These are phyloP conservation scores for Lerista edwardsae DNA, from an alignment of 2,797 vertebrate genomes.

Conservation along the genomic window DNA sequence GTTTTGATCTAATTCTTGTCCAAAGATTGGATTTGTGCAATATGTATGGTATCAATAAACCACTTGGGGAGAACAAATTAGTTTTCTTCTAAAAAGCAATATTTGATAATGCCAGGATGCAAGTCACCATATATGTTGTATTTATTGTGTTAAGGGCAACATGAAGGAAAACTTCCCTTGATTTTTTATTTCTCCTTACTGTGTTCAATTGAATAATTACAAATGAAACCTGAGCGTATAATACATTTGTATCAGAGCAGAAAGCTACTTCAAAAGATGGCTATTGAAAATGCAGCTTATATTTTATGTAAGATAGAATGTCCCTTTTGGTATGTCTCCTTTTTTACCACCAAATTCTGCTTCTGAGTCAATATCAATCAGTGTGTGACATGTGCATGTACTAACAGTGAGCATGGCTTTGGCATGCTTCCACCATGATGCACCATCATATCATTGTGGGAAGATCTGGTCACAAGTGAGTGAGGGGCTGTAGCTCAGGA, in stretches of 20 bases:
- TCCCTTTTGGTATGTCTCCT: not conserved
- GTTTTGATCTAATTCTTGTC: slow-evolving; percentile 10
- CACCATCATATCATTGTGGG: not conserved
- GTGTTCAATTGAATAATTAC: slow-evolving; percentile 22
- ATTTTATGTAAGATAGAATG: not conserved
- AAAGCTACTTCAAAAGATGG: not conserved
- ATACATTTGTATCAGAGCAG: not conserved
- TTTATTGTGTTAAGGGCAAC: slow-evolving; percentile 38
- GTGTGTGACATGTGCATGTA: not conserved
- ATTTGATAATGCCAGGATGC: slow-evolving; percentile 22
- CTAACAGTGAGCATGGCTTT: not conserved
- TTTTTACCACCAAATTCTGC: not conserved
- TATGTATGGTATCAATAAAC: not conserved
- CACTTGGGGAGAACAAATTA: slow-evolving; percentile 8
- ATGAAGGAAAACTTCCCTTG: slow-evolving; percentile 17
- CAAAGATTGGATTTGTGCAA: slow-evolving; percentile 33
- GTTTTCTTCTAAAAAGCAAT: slow-evolving; percentile 14
- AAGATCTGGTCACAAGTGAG: not conserved
- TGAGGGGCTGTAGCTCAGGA: not conserved
- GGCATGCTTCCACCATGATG: not conserved
- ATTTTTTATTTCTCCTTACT: not conserved
- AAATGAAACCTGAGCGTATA: not conserved
- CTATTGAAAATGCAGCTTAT: not conserved
- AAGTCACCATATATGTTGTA: not conserved
- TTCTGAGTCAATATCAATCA: too few species aligned